Evolutionary conservation across 2,888 invertebrate species (phyloP).

Genomic region (Trachelus troglodyta): DNA sequence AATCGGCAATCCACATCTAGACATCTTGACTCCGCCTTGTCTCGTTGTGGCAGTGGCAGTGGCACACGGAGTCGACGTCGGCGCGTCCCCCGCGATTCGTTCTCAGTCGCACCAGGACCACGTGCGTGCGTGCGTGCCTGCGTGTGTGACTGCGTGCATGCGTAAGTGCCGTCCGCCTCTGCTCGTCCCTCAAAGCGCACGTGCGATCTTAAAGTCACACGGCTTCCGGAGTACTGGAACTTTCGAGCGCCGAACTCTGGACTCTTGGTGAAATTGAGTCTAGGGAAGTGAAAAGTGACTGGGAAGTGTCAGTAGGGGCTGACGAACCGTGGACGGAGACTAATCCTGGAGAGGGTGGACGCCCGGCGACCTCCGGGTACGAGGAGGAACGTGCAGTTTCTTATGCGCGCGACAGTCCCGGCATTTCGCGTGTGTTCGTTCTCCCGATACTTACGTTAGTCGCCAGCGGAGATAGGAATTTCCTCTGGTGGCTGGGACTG

Average conservation of each 20-base stretch:
- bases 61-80: conserved; percentile 34
- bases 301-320: not conserved
- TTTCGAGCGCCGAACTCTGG: not conserved
- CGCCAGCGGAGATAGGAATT: not conserved
- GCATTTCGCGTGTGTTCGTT: not conserved
- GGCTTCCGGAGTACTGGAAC: not conserved
- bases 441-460: not conserved
- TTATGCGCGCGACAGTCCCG: not conserved
- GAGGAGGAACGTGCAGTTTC: not conserved
- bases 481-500: not conserved
- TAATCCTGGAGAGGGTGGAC: not conserved
- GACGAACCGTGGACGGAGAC: not conserved
- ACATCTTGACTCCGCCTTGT: conserved; percentile 48
- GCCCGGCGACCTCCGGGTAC: not conserved
- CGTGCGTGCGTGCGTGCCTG: conserved; percentile 47
- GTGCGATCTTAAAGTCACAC: not conserved
- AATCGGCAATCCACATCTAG: not conserved
- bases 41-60: conserved; percentile 26
- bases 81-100: conserved; percentile 56
- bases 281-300: not conserved
- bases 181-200: not conserved
- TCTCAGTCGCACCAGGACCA: conserved; percentile 58
- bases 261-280: not conserved
- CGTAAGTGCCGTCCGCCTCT: not conserved
- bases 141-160: not conserved